A percentile compares a stretch with the other conserved stretches of the same genome.
phyloP scores from a whole-genome alignment of 2,888 invertebrate species.

The Frankliniella intonsa region DNA sequence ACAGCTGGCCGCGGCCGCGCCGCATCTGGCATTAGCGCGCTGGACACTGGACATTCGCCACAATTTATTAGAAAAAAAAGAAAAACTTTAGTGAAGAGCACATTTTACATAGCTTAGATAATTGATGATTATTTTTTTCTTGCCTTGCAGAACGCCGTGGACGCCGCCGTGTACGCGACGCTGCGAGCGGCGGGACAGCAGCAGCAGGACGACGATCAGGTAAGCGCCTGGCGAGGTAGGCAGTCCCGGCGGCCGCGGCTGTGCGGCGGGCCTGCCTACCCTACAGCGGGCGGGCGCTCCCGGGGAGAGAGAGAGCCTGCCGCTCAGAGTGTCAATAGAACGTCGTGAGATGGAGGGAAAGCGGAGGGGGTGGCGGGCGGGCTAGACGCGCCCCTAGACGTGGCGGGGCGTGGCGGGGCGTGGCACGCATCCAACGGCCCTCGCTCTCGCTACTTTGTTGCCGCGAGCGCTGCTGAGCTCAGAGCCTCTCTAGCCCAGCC shows the following conservation, averaged over 20 bases:
- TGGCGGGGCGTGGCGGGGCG: not conserved
- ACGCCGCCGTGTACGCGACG: conserved; percentile 14
- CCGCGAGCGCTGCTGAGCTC: not conserved
- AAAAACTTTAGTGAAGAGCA: no score
- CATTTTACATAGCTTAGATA: no score
- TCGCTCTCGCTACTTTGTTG: not conserved
- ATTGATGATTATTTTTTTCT: no score
- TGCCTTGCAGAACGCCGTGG: not conserved
- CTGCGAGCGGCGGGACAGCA: not conserved
- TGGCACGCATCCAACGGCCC: not conserved
- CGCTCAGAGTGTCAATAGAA: no score
- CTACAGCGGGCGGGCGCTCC: not conserved
- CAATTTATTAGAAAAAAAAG: no score
- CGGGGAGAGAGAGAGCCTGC: not conserved
- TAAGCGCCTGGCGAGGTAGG: not conserved
- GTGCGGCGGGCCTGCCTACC: not conserved
- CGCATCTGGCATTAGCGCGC: no score
- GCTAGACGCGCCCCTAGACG: not conserved
- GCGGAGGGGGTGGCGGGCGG: not conserved
- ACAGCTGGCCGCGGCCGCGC: no score
- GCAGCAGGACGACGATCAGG: not conserved
- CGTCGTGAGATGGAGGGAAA: not conserved
- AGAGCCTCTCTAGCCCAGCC: not conserved
- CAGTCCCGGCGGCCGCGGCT: not conserved
- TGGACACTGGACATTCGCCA: no score